A percentile compares a stretch with the other conserved stretches of the same genome.
These are phyloP conservation scores for Diarsia brunnea DNA, from an alignment of 2,888 invertebrate species.

Conservation along the genomic window DNA sequence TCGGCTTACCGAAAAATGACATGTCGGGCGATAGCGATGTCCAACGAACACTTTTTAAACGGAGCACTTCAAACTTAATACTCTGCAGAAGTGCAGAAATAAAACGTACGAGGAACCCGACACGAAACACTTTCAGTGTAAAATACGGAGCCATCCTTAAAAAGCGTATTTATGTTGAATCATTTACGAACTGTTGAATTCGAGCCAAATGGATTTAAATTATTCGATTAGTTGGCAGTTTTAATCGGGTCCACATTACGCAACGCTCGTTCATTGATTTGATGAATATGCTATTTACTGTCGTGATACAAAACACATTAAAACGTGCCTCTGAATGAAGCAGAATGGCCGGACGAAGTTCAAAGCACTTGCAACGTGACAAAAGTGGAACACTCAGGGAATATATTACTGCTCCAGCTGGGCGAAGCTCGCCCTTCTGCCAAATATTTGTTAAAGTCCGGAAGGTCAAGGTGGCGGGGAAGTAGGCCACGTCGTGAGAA, in stretches of 20 bases:
- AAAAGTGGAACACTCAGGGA: slow-evolving; percentile 58
- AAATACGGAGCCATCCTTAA: slow-evolving; percentile 38
- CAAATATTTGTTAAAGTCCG: slow-evolving; percentile 61
- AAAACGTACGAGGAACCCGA: slow-evolving; percentile 42
- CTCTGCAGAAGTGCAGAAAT: slow-evolving; percentile 30
- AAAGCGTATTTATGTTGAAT: slow-evolving; percentile 54
- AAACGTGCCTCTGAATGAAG: slow-evolving; percentile 42
- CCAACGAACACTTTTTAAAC: slow-evolving; percentile 45
- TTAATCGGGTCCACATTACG: slow-evolving; percentile 60
- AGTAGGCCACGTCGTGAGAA: slow-evolving; percentile 57
- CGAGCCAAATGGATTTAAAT: slow-evolving; percentile 62
- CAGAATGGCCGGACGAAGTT: slow-evolving; percentile 40
- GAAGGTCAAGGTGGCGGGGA: slow-evolving; percentile 60
- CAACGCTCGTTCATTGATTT: slow-evolving; percentile 58
- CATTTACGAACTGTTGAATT: slow-evolving; percentile 58
- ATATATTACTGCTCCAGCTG: slow-evolving; percentile 63
- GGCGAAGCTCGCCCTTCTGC: slow-evolving; percentile 59
- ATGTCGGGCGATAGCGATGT: slow-evolving; percentile 59
- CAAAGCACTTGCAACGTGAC: slow-evolving; percentile 54
- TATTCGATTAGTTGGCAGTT: slow-evolving; percentile 63
- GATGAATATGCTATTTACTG: slow-evolving; percentile 60
- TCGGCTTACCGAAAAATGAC: slow-evolving; percentile 68
- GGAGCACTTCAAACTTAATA: slow-evolving; percentile 47
- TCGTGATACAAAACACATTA: slow-evolving; percentile 36
- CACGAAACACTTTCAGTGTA: slow-evolving; percentile 28